These are phyloP conservation scores for Trichopoda pennipes DNA, from an alignment of 2,888 invertebrate species.

Conservation along the genomic window DNA sequence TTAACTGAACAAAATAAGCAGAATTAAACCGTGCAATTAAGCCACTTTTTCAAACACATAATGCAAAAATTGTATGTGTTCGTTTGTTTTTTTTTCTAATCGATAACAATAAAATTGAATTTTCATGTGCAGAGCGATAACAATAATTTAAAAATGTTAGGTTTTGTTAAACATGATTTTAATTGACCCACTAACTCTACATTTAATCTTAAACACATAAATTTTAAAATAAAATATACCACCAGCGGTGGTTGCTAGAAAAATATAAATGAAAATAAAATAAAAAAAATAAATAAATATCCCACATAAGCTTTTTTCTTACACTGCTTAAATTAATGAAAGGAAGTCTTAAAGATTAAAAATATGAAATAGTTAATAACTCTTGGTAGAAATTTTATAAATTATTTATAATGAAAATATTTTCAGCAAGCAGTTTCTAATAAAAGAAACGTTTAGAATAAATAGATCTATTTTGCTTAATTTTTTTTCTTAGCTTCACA, in stretches of 20 bases:
- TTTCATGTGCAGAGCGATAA: conserved; percentile 45
- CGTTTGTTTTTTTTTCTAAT: conserved; percentile 17
- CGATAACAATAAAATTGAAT: conserved; percentile 48
- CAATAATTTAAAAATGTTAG: conserved; percentile 33
- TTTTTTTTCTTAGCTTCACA: no score
- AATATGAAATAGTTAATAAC: no score
- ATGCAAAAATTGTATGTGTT: not conserved
- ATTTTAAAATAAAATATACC: conserved; percentile 36
- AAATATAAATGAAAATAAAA: not conserved
- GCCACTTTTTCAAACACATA: not conserved
- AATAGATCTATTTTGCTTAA: no score
- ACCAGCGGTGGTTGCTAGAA: not conserved
- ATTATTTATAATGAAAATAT: no score
- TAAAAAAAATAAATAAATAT: not conserved
- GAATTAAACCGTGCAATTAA: not conserved
- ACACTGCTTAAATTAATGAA: conserved; percentile 2
- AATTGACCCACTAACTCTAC: conserved; percentile 58
- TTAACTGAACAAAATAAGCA: not conserved
- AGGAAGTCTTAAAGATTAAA: not conserved
- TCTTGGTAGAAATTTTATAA: no score
- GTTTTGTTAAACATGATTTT: conserved; percentile 58
- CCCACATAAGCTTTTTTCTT: conserved; percentile 1
- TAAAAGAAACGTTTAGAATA: no score
- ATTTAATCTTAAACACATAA: conserved; percentile 57
- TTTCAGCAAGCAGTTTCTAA: no score